Conservation (phyloP, 2,888 invertebrate genomes). For the Lapara coniferarum region DNA sequence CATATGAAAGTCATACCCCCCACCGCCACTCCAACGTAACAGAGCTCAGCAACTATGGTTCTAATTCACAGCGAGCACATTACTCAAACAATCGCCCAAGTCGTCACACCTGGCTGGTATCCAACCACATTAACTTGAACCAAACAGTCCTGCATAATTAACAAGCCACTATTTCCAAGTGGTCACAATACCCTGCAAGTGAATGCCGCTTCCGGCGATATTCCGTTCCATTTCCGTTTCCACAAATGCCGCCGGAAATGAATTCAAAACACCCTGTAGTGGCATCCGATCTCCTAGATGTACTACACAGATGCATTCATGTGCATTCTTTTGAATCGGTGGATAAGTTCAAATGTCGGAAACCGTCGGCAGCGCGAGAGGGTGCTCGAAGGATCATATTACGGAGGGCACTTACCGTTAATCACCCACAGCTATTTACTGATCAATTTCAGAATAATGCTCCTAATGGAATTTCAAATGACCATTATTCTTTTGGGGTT, state of each 20-base stretch:
- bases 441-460: not conserved
- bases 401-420: not conserved
- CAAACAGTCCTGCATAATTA: conserved; percentile 19
- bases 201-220: conserved; percentile 63
- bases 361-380: not conserved
- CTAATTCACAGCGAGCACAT: not conserved
- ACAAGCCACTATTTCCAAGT: conserved; percentile 20
- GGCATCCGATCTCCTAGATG: conserved; percentile 59
- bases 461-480: not conserved
- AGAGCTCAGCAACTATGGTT: not conserved
- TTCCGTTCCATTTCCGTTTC: conserved; percentile 70
- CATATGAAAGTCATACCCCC: not conserved
- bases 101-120: conserved; percentile 12
- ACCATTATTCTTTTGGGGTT: no score
- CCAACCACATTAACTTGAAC: conserved; percentile 15
- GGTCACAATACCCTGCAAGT: conserved; percentile 59
- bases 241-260: conserved; percentile 70
- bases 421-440: not conserved
- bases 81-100: conserved; percentile 25
- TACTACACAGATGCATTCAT: conserved; percentile 19
- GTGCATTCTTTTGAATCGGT: conserved; percentile 15
- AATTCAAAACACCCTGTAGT: conserved; percentile 74
- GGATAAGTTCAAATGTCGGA: conserved; percentile 14
- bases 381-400: not conserved
- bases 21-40: not conserved